These are phyloP conservation scores for Steinernema hermaphroditum DNA, from an alignment of 2,888 invertebrate species.

Conservation along the genomic window DNA sequence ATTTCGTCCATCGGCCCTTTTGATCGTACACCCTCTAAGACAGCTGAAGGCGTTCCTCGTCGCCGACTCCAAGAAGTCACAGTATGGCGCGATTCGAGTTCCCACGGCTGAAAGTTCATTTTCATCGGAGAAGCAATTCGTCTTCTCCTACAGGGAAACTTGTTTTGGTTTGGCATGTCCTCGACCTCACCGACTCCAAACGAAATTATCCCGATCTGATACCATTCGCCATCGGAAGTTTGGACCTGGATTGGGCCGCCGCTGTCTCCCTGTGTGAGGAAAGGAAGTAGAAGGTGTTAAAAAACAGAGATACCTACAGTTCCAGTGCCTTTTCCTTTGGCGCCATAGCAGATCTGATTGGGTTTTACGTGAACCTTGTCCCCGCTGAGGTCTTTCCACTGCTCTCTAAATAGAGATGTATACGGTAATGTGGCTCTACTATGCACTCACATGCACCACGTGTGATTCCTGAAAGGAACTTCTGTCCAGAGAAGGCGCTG, in stretches of 20 bases:
- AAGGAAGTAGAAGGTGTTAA: too few species aligned
- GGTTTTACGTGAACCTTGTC: background rate
- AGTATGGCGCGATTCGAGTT: background rate
- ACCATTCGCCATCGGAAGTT: background rate
- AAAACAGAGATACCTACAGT: background rate
- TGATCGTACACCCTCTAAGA: too few species aligned
- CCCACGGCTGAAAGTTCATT: background rate
- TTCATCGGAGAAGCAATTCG: background rate
- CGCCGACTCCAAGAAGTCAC: background rate
- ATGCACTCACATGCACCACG: background rate
- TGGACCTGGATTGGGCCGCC: background rate
- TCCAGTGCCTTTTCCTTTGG: background rate
- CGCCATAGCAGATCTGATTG: background rate
- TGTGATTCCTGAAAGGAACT: background rate
- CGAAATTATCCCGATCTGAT: background rate
- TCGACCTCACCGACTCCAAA: background rate
- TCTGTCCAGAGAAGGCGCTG: background rate
- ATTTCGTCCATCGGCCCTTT: too few species aligned
- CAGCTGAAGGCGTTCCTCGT: background rate
- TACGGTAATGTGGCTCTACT: background rate
- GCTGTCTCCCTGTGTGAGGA: slow-evolving; percentile 3
- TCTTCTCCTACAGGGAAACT: background rate
- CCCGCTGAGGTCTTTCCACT: background rate
- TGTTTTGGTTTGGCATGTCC: background rate
- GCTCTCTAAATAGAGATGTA: background rate